phyloP scores from a whole-genome alignment of 2,888 invertebrate genomes.

The Melinaea menophilus region DNA sequence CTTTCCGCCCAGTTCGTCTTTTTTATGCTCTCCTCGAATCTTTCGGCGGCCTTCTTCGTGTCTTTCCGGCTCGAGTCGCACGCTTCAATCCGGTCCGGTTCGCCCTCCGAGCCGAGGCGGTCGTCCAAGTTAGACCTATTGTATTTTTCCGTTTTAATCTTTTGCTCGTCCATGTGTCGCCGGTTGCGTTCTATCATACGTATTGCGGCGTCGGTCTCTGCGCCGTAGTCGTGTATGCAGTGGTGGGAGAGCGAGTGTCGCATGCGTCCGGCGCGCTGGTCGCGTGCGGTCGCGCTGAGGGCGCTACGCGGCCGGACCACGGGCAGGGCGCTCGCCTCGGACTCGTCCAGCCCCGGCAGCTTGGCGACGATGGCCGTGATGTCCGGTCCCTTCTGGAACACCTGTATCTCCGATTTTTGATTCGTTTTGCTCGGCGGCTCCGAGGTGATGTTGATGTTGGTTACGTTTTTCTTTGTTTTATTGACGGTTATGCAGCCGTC shows the following conservation, averaged over 20 bases:
- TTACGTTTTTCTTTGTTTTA: constrained; percentile 81
- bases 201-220: constrained; percentile 78
- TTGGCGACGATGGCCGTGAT: constrained; percentile 85
- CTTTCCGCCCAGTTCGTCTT: constrained; percentile 74
- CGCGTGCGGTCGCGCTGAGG: constrained; percentile 69
- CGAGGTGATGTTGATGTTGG: constrained; percentile 83
- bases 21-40: constrained; percentile 70
- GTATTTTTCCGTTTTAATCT: constrained; percentile 65
- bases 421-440: constrained; percentile 67
- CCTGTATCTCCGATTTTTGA: constrained; percentile 77
- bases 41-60: constrained; percentile 62
- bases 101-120: constrained; percentile 64
- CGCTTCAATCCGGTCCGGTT: constrained; percentile 50
- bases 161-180: constrained; percentile 78
- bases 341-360: constrained; percentile 76
- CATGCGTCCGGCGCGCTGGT: constrained; percentile 63
- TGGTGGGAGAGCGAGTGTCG: constrained; percentile 70
- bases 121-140: constrained; percentile 62
- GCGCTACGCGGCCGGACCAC: constrained; percentile 73
- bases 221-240: constrained; percentile 76
- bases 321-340: constrained; percentile 56
- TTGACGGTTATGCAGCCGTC: constrained; percentile 74
- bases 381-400: constrained; percentile 89
- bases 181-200: constrained; percentile 79
- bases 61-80: constrained; percentile 54